phyloP scores from a whole-genome alignment of 2,113 vertebrate genomes.

The Oncorhynchus gorbuscha region DNA sequence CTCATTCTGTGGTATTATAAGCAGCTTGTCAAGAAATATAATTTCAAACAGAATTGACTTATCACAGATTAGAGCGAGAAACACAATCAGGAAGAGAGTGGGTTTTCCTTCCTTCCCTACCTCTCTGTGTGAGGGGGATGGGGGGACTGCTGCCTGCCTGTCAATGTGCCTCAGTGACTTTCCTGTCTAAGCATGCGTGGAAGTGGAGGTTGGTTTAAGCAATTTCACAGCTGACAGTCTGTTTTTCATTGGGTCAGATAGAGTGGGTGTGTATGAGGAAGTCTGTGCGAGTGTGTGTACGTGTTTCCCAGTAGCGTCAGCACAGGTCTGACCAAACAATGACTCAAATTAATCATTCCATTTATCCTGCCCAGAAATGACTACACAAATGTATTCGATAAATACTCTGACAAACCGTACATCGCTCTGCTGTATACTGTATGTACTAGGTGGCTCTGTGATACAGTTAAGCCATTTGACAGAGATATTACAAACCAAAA shows the following conservation, averaged over 20 bases:
- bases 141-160: too few species aligned
- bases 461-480: too few species aligned
- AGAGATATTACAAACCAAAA: too few species aligned
- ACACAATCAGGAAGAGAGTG: neutral
- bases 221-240: slow-evolving; percentile 28
- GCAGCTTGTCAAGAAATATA: neutral
- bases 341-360: too few species aligned
- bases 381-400: too few species aligned
- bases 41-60: neutral
- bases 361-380: too few species aligned
- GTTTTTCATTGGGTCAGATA: neutral
- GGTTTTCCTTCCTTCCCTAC: neutral
- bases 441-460: too few species aligned
- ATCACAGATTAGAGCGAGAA: neutral
- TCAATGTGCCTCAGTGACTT: neutral
- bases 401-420: too few species aligned
- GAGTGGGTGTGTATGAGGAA: neutral
- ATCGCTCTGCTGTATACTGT: too few species aligned
- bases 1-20: neutral
- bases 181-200: slow-evolving; percentile 1
- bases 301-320: neutral
- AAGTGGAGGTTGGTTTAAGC: slow-evolving; percentile 25
- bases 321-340: too few species aligned
- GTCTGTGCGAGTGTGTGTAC: neutral
- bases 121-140: neutral